Conservation (phyloP, 1,140 invertebrate species). For the Lasioglossum albipes region DNA sequence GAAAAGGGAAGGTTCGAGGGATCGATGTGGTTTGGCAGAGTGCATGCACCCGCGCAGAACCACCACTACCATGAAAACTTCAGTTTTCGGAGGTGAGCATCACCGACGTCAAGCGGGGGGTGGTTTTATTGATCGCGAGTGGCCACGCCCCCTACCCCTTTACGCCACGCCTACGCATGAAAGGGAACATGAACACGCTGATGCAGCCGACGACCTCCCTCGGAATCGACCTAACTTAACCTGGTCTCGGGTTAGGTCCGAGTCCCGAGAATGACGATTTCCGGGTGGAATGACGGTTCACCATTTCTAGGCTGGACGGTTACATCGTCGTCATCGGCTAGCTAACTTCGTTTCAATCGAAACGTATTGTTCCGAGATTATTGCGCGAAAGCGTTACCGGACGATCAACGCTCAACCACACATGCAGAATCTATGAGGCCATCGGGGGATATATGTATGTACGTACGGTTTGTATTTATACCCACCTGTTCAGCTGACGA, state of each 20-base stretch:
- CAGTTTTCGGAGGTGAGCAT: conserved; percentile 67
- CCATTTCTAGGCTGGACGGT: not conserved
- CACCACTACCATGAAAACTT: conserved; percentile 19
- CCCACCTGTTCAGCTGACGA: no score
- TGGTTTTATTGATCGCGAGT: conserved; percentile 76
- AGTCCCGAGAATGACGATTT: not conserved
- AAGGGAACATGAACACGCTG: conserved; percentile 34
- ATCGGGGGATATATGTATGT: no score
- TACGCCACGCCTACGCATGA: conserved; percentile 70
- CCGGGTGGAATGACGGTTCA: not conserved
- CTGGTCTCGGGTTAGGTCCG: not conserved
- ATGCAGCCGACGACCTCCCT: conserved; percentile 58
- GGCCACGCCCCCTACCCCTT: conserved; percentile 73
- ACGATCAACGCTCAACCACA: no score
- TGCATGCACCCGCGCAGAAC: conserved; percentile 51
- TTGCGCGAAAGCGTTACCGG: no score
- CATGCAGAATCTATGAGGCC: no score
- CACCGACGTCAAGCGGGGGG: conserved; percentile 48
- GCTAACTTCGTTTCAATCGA: no score
- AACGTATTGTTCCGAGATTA: no score
- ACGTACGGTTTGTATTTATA: no score
- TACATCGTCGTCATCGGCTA: no score
- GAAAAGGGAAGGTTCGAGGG: conserved; percentile 59
- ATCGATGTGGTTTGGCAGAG: conserved; percentile 73
- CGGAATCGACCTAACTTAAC: conserved; percentile 34